Evolutionary conservation across 2,888 invertebrate species (phyloP), one percentile per base, ranked within the genome.

Genomic region (Eilema caniola): DNA sequence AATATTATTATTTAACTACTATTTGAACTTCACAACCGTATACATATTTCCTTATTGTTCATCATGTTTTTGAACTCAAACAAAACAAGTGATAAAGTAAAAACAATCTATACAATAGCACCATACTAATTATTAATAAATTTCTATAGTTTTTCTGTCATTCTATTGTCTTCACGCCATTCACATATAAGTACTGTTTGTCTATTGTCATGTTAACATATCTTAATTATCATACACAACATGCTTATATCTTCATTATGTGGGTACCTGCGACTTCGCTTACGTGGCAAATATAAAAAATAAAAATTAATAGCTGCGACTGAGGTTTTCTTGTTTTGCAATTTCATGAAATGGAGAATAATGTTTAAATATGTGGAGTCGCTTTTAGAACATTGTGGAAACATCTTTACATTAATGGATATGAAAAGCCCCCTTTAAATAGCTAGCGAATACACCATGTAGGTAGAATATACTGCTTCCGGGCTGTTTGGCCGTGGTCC

Each of bases 161-260:
- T 62, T 53, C 57, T 33, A 62, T 70, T 66, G 62, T 66, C 28
- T 25, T 28, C 31, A 24, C 16, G 25, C 47, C 24, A 61, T 69
- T 69, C 61, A 65, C 65, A 69, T 65, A 66, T 24, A 41, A 41
- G 62, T 31, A 23, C 23, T 56, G 62, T 57, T 41, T 62, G 62
- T 47, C 41, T 67, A 70, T 70, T 70, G 70, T 70, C 61, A 56
- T 47, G 56, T 37, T 64, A 64, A 59, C 66, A 66, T 47, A 53
- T 23, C 65, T 47, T 60, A 66, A 70, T 66, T 70, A 70, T 62
- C 62, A 62, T 62, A 70, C 53, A 70, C 56, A 61, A 56, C 33
- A 64, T 69, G 60, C 61, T 61, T 65, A 64, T 53, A 47, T 2
- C 41, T 31, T 53, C 24, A 53, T 41, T 62, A 24, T 23, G 24